These are phyloP conservation scores for Esox masquinongy DNA, from an alignment of 2,797 vertebrate genomes.

Conservation along the genomic window DNA sequence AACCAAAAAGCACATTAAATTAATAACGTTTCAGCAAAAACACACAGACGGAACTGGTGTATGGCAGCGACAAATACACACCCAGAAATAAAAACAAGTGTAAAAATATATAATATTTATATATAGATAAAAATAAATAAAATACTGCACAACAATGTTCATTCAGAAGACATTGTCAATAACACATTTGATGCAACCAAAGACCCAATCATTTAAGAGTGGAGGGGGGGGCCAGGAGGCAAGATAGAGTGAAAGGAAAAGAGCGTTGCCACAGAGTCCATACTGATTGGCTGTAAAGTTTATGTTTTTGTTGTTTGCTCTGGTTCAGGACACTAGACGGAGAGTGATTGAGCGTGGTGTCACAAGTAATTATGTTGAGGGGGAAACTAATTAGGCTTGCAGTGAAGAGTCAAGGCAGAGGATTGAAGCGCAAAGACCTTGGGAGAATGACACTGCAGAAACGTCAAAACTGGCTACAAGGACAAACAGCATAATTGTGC, in stretches of 20 bases:
- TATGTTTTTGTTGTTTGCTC: slow-evolving; percentile 10
- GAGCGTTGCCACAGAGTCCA: neutral
- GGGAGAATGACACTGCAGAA: slow-evolving; percentile 21
- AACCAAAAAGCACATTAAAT: slow-evolving; percentile 60
- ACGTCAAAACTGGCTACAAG: neutral
- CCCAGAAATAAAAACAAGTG: slow-evolving; percentile 45
- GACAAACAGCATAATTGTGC: slow-evolving; percentile 2
- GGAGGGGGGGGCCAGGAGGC: slow-evolving; percentile 4
- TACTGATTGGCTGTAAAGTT: slow-evolving; percentile 5
- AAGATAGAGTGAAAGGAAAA: slow-evolving; percentile 1
- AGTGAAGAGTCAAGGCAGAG: neutral
- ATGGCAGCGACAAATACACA: slow-evolving; percentile 29
- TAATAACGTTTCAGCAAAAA: slow-evolving; percentile 37
- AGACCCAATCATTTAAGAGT: slow-evolving; percentile 24
- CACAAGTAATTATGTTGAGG: slow-evolving; percentile 51
- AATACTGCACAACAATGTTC: slow-evolving; percentile 66
- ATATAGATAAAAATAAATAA: slow-evolving; percentile 70
- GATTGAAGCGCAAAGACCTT: neutral
- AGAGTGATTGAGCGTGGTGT: slow-evolving; percentile 40
- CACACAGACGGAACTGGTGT: slow-evolving; percentile 29
- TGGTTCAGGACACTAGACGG: slow-evolving; percentile 27
- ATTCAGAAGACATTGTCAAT: slow-evolving; percentile 25
- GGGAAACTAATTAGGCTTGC: slow-evolving; percentile 45
- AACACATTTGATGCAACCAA: slow-evolving; percentile 12
- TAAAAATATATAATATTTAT: slow-evolving; percentile 56